Conservation (phyloP, 2,888 invertebrate species). For the Sceliomorpha sp. region DNA sequence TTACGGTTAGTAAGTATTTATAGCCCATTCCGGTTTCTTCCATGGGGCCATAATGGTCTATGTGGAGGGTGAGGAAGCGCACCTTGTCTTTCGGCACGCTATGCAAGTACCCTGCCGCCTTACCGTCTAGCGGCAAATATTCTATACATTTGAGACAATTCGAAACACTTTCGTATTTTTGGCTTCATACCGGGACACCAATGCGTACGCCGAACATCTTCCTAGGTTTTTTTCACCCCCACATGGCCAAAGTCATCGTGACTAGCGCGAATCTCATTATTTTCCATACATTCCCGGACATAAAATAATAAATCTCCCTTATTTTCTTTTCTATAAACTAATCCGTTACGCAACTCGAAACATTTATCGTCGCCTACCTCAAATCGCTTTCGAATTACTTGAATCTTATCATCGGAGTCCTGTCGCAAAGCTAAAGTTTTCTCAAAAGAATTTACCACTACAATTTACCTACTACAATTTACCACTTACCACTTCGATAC, state of each 20-base stretch:
- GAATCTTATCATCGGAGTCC: constrained; percentile 34
- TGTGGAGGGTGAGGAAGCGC: no score
- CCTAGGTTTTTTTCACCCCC: constrained; percentile 29
- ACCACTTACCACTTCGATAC: no score
- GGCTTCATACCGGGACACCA: constrained; percentile 48
- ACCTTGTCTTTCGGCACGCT: background rate
- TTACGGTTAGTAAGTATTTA: no score
- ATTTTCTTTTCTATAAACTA: constrained; percentile 56
- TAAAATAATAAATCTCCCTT: constrained; percentile 32
- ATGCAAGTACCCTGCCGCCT: background rate
- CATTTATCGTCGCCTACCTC: constrained; percentile 41
- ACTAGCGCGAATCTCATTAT: constrained; percentile 29
- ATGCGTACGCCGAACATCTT: constrained; percentile 31
- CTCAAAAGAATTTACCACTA: constrained; percentile 47
- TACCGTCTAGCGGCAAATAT: background rate
- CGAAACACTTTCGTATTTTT: constrained; percentile 50
- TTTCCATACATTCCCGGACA: constrained; percentile 34
- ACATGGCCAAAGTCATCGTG: constrained; percentile 51
- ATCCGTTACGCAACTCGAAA: constrained; percentile 53
- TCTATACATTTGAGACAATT: constrained; percentile 4
- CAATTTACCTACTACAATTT: no score
- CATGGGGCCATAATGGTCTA: no score
- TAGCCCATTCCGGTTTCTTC: no score
- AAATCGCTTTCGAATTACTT: constrained; percentile 35
- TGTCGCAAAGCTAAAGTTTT: constrained; percentile 48